A percentile compares a stretch with the other conserved stretches of the same genome.
These are phyloP conservation scores for Ceyx margarethae DNA, from an alignment of 2,113 vertebrate species.

Conservation along the genomic window DNA sequence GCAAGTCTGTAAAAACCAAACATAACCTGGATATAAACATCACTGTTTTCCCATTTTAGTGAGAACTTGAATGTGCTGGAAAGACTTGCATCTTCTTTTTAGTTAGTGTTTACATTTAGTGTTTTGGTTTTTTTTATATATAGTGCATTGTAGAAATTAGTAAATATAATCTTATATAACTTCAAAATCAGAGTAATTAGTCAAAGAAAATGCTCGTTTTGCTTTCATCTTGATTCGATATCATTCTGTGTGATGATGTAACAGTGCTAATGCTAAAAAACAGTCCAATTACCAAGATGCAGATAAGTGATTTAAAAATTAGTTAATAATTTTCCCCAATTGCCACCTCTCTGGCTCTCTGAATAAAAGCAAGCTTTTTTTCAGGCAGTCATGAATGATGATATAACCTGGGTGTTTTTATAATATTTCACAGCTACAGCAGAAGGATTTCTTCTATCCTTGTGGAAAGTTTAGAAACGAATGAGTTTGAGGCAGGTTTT, in stretches of 20 bases:
- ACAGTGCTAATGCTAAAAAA: constrained; percentile 8
- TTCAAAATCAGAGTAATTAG: not conserved
- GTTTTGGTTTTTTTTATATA: not conserved
- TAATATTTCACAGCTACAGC: not conserved
- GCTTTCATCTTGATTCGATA: constrained; percentile 1
- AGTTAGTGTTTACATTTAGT: not conserved
- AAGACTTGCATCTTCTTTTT: not conserved
- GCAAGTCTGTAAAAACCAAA: not conserved
- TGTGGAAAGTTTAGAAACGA: not conserved
- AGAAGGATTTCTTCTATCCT: not conserved
- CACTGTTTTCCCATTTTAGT: not conserved
- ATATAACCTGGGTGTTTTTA: not conserved
- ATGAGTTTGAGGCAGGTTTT: not conserved
- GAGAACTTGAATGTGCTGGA: not conserved
- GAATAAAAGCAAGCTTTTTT: not conserved
- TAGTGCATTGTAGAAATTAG: not conserved
- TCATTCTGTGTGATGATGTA: constrained; percentile 11
- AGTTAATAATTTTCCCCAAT: not conserved
- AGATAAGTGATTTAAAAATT: constrained; percentile 36
- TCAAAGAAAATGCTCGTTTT: not conserved
- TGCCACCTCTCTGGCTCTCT: not conserved
- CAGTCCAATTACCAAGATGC: not conserved
- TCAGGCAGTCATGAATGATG: not conserved
- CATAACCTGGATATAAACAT: not conserved
- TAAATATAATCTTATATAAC: not conserved